A percentile compares a stretch with the other conserved stretches of the same genome.
phyloP scores from a whole-genome alignment of 1,140 invertebrate species.

The Drosophila rufa region DNA sequence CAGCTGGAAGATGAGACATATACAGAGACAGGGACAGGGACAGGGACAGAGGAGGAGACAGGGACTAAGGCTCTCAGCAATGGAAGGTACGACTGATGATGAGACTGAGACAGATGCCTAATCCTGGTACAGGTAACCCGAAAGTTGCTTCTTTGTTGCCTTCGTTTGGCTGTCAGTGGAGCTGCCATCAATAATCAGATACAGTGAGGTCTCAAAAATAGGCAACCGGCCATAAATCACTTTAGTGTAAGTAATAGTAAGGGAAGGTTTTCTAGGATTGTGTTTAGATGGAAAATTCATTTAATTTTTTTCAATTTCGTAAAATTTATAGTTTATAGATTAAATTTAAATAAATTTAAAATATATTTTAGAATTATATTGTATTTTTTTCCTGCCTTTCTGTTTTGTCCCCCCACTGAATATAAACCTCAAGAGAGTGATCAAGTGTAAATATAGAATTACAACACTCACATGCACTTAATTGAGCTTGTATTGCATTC shows the following conservation, averaged over 20 bases:
- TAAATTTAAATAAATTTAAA: not conserved
- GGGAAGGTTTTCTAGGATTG: no score
- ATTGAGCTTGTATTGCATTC: not conserved
- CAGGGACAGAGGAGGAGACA: not conserved
- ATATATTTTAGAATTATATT: no score
- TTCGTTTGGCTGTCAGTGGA: slow-evolving; percentile 33
- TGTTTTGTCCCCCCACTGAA: no score
- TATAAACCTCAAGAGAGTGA: not conserved
- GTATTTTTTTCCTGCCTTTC: no score
- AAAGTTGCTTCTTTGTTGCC: slow-evolving; percentile 25
- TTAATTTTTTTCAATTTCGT: no score
- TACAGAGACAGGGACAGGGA: not conserved
- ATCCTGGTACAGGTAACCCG: slow-evolving; percentile 38
- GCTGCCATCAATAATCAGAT: slow-evolving; percentile 42
- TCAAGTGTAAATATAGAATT: slow-evolving; percentile 1
- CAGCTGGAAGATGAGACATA: slow-evolving; percentile 44
- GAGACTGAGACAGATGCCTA: slow-evolving; percentile 42
- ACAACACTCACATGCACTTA: not conserved
- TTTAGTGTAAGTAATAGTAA: no score
- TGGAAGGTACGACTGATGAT: slow-evolving; percentile 19
- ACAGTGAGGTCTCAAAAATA: slow-evolving; percentile 8
- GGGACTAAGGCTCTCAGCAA: not conserved
- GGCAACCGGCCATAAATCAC: no score
- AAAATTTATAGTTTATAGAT: not conserved
- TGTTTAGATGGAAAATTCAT: no score